Evolutionary conservation across 2,888 invertebrate genomes (phyloP).

Genomic region (Drosophila pullipes): DNA sequence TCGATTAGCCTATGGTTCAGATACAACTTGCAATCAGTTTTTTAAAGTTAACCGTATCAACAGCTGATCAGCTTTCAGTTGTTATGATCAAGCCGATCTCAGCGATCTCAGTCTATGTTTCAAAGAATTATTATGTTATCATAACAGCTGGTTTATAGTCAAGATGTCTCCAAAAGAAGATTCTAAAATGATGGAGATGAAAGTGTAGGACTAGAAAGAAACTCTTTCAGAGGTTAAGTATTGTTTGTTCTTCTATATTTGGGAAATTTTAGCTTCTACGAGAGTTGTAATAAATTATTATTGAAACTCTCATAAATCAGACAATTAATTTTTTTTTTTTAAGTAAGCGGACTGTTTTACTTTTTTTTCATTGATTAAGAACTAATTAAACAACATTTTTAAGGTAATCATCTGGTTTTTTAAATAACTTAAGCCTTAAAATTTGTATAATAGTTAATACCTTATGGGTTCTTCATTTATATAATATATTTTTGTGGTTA

Average conservation of each 20-base stretch:
- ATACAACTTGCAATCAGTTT: neutral
- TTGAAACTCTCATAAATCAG: neutral
- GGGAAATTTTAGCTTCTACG: neutral
- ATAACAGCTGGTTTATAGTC: neutral
- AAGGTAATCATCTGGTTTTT: neutral
- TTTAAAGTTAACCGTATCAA: neutral
- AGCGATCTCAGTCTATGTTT: neutral
- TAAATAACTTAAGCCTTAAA: neutral
- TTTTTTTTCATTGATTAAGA: neutral
- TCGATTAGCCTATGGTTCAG: neutral
- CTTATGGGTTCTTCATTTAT: neutral
- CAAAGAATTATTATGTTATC: neutral
- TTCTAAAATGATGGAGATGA: accelerated
- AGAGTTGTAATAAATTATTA: accelerated
- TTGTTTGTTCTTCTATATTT: neutral
- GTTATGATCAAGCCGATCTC: neutral
- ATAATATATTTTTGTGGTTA: neutral
- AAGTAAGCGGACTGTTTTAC: neutral
- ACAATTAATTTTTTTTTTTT: accelerated
- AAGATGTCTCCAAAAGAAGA: neutral
- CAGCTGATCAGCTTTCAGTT: neutral
- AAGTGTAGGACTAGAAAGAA: neutral
- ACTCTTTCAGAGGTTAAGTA: neutral
- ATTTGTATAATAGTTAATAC: neutral
- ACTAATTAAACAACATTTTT: neutral